Percentiles rank a stretch among this genome's conserved stretches.
Evolutionary conservation across 2,888 invertebrate genomes (phyloP).

Genomic region (Esperia sulphurella): DNA sequence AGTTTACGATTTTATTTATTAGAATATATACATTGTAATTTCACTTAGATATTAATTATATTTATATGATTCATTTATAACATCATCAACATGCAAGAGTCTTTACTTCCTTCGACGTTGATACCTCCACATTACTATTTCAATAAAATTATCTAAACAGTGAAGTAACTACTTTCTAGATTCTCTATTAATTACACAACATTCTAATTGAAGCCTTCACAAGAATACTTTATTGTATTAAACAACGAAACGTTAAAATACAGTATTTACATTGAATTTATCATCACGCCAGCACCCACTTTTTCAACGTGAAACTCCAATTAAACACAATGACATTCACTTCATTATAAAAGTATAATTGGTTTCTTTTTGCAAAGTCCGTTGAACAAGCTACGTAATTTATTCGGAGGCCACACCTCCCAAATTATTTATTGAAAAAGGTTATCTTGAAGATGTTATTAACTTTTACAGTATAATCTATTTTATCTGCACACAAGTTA

Average conservation of each 20-base stretch:
- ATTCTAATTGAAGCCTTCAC: not conserved
- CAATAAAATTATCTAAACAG: too few relatives aligned
- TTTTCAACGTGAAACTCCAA: constrained; percentile 47
- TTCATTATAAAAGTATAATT: constrained; percentile 56
- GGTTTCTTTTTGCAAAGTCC: constrained; percentile 39
- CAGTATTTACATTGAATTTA: constrained; percentile 54
- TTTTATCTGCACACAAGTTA: not conserved
- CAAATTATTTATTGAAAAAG: constrained; percentile 15
- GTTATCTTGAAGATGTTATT: constrained; percentile 4
- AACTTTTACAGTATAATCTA: not conserved
- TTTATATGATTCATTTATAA: too few relatives aligned
- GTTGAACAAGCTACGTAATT: constrained; percentile 15
- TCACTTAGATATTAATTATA: too few relatives aligned
- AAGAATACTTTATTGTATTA: not conserved
- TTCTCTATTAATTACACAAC: not conserved
- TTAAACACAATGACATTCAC: constrained; percentile 49
- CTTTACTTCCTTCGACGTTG: too few relatives aligned
- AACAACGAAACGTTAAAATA: constrained; percentile 18
- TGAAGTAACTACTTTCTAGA: too few relatives aligned
- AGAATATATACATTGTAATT: too few relatives aligned
- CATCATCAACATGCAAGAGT: too few relatives aligned
- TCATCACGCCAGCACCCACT: constrained; percentile 57
- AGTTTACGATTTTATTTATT: too few relatives aligned
- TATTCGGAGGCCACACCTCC: constrained; percentile 16
- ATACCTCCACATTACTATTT: too few relatives aligned